phyloP scores from a whole-genome alignment of 2,888 invertebrate genomes.

The Quadriops clusia region DNA sequence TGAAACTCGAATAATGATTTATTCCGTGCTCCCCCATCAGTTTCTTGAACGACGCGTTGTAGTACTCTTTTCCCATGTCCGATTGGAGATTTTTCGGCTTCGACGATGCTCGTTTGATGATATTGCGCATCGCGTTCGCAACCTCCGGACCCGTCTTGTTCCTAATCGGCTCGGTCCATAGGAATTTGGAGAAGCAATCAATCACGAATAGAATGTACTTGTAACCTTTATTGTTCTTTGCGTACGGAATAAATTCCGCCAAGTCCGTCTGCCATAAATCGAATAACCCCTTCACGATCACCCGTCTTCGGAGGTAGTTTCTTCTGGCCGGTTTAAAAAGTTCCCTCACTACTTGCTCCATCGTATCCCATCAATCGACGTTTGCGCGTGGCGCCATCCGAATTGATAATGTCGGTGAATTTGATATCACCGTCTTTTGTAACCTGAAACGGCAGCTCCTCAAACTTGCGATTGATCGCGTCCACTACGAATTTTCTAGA shows the following conservation, averaged over 20 bases:
- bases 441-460: not conserved
- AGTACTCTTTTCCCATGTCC: constrained; percentile 26
- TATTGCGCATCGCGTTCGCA: constrained; percentile 16
- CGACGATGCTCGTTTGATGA: constrained; percentile 11
- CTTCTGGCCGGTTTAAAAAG: constrained; percentile 29
- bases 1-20: constrained; percentile 19
- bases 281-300: constrained; percentile 6
- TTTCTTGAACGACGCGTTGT: constrained; percentile 18
- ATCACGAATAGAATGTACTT: constrained; percentile 30
- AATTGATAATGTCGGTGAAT: not conserved
- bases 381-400: not conserved
- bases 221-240: constrained; percentile 23
- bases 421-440: not conserved
- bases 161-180: constrained; percentile 28
- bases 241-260: constrained; percentile 3
- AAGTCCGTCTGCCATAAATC: constrained; percentile 9
- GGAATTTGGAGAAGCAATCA: constrained; percentile 32
- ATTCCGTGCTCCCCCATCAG: constrained; percentile 20
- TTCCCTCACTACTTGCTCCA: constrained; percentile 20
- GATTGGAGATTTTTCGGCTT: constrained; percentile 22
- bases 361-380: too few species aligned
- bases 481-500: too few species aligned
- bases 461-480: not conserved
- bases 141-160: constrained; percentile 24
- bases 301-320: constrained; percentile 26